Evolutionary conservation across 2,888 invertebrate species (phyloP), one percentile per base, ranked within the genome.

Genomic region (Monochamus alternatus): DNA sequence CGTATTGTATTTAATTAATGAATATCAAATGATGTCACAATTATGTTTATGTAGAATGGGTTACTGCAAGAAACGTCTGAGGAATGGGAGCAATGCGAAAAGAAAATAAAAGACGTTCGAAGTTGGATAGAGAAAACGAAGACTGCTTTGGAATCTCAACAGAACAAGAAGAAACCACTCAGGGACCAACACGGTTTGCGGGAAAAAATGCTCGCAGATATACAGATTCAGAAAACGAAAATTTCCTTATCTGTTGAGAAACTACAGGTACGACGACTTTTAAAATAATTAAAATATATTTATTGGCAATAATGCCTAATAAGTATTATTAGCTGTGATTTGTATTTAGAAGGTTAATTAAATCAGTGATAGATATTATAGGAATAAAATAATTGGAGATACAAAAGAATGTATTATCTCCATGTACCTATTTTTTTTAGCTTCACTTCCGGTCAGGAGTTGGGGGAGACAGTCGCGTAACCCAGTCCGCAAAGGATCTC

Each of bases 1-100:
- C 64, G 8, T 43, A 63, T n/a, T 62, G 0, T 12, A 10, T 4
- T 62, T n/a, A 64, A 22, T 38, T 22, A 51, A 1, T 31, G 7
- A 30, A 58, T 14, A 14, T 8, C 58, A 58, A 3, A 12, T 58
- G 9, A 58, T 58, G n/a, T 47, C 9, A 9, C 12, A 55, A 7
- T n/a, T 55, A 30, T 62, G 64, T 63, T 74, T 60, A 44, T 74
- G 62, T 47, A 96, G 96, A 95, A 95, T 87, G 95, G 96, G 63
- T 90, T 97, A 82, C 91, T 98, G 76, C 96, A 96, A 91, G 98
- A 98, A 90, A 94, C 97, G 70, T 94, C 95, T 65, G 97, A 97
- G 88, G 97, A 98, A 90, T 98, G 98, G 96, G 97, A 97, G 87
- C 96, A 98, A 89, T 98, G 97, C 89, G 97, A 98, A 89, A 95